These are phyloP conservation scores for Onychomys leucogaster DNA, from an alignment of 2,797 vertebrate species.

Conservation along the genomic window DNA sequence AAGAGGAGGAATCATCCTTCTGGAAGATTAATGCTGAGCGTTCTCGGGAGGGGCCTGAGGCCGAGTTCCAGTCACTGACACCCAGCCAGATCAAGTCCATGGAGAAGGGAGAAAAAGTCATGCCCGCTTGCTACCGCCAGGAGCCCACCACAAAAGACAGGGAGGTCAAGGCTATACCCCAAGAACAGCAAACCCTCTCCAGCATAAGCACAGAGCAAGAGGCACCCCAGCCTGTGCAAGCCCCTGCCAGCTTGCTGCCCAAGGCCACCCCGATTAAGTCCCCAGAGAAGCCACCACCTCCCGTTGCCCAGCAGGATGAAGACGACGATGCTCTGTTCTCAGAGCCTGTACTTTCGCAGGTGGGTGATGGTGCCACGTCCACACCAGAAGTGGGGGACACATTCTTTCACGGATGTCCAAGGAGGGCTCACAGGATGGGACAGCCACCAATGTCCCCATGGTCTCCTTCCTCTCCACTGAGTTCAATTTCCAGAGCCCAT, in stretches of 20 bases:
- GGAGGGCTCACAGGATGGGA: not conserved
- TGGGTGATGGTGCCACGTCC: conserved; percentile 75
- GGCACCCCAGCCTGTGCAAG: conserved; percentile 89
- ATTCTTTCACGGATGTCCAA: not conserved
- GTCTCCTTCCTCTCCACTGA: not conserved
- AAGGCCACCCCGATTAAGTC: conserved; percentile 89
- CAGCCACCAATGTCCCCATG: rapidly evolving
- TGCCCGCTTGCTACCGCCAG: conserved; percentile 93
- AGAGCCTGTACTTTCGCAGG: conserved; percentile 90
- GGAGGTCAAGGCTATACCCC: conserved; percentile 87
- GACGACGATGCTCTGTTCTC: conserved; percentile 78
- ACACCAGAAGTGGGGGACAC: too few relatives aligned
- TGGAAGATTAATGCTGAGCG: conserved; percentile 98
- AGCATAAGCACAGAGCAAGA: conserved; percentile 89
- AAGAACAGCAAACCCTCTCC: conserved; percentile 87
- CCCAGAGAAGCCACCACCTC: conserved; percentile 84
- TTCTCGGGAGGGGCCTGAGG: conserved; percentile 93
- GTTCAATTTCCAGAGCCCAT: not conserved
- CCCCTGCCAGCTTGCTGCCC: conserved; percentile 86
- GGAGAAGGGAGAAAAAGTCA: conserved; percentile 96
- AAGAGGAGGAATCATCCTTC: conserved; percentile 94
- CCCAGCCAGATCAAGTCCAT: conserved; percentile 99
- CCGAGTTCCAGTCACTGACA: conserved; percentile 95
- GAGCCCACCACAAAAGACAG: conserved; percentile 86
- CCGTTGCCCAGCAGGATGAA: conserved; percentile 77